phyloP scores from a whole-genome alignment of 37 sponge, comb jelly and placozoan genomes.

The Beroe ovata region DNA sequence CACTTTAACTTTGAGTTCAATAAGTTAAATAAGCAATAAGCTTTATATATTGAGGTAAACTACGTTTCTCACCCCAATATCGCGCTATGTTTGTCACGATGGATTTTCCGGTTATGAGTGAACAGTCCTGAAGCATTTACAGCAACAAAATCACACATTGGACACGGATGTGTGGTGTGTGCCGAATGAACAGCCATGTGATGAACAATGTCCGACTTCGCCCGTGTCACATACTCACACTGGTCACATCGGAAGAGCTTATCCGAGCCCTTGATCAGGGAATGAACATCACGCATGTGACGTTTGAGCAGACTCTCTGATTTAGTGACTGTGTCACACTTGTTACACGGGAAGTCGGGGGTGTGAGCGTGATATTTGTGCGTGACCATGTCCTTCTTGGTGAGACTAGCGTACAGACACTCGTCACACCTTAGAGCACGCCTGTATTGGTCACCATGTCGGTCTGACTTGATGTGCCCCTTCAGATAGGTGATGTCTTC shows the following conservation, averaged over 20 bases:
- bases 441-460: slow-evolving; percentile 3
- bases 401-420: slow-evolving; percentile 8
- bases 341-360: neutral
- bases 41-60: too few species aligned
- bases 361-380: neutral
- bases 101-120: neutral
- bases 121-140: neutral
- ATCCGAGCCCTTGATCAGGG: neutral
- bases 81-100: too few species aligned
- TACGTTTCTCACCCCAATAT: too few species aligned
- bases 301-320: neutral
- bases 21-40: too few species aligned
- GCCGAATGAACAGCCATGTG: too few species aligned
- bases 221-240: neutral
- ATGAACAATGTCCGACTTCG: neutral
- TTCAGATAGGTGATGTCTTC: neutral
- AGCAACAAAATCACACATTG: slow-evolving; percentile 1
- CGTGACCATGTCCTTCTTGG: neutral
- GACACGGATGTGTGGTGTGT: neutral
- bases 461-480: neutral
- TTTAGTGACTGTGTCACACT: neutral
- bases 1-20: too few species aligned
- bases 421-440: neutral
- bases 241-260: neutral
- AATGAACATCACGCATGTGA: neutral